Base-by-base conservation (phyloP, 2,888 invertebrate genomes). In the Monopis laevigella region DNA sequence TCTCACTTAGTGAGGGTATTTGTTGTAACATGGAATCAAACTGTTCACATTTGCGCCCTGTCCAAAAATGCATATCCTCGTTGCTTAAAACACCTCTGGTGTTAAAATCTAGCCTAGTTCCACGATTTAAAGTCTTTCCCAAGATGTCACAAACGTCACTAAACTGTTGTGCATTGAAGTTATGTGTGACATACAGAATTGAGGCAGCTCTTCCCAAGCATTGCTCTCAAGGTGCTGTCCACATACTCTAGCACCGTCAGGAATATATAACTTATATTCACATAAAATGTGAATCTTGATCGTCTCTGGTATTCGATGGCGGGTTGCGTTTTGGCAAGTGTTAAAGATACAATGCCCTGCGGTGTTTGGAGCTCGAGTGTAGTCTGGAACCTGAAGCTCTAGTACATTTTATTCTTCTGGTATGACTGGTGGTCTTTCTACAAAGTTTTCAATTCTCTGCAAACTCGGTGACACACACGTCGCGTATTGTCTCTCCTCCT, bases 101-200 rank as follows among this genome's bases (percentile, higher is more conserved):
- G 11, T 42, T 30, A 32, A 45, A 45, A 32, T 45, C 40, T 17
- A 45, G 18, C 26, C 42, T 39, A 18, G 45, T 13, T 17, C 38
- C 38, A 17, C 32, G 18, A 28, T 45, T 28, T 41, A 35, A 16
- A 35, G 45, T 35, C 16, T 16, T 41, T 41, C 39, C 41, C 35
- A 43, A 17, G 19, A 43, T 34, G 40, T 45, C 39, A 45, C 42
- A 39, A 28, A 45, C 27, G 14, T 42, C 34, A 24, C 21, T 40
- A 26, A 44, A 46, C 29, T 44, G 42, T 26, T 38, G 32, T 10
- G 17, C 38, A 39, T 36, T 39, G 19, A 42, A 46, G 24, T 42
- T 40, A 42, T 46, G 43, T 12, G 34, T 46, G 21, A 41, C 40
- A 43, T 46, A 28, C 46, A 46, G 18, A 17, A 26, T 42, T 42